Percentiles rank a stretch among this genome's conserved stretches.
phyloP scores from a whole-genome alignment of 2,113 vertebrate genomes.

The Gallinago jamesoni region DNA sequence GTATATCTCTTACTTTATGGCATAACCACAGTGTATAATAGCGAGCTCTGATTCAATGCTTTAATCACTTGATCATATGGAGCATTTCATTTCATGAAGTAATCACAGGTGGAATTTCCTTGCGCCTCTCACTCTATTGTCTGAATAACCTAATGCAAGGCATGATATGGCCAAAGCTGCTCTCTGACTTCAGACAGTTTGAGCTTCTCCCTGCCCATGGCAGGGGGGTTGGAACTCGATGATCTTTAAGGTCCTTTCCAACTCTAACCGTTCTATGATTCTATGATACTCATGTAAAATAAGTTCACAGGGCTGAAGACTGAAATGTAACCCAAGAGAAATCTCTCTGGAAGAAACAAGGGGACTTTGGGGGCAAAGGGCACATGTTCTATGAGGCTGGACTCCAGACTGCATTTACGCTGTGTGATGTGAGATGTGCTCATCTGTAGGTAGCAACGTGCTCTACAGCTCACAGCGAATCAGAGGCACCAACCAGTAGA shows the following conservation, averaged over 20 bases:
- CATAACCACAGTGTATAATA: not conserved
- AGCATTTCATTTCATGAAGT: not conserved
- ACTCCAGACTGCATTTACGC: not conserved
- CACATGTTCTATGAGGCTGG: not conserved
- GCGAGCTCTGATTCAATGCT: not conserved
- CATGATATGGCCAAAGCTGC: not conserved
- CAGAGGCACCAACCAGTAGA: not conserved
- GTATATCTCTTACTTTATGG: not conserved
- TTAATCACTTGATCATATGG: not conserved
- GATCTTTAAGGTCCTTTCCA: too few relatives aligned
- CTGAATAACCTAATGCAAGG: not conserved
- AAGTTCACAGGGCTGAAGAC: not conserved
- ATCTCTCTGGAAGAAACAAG: not conserved
- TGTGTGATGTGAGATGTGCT: not conserved
- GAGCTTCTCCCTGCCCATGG: not conserved
- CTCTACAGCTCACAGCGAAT: not conserved
- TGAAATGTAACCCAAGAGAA: not conserved
- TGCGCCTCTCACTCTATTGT: not conserved
- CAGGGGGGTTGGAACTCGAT: too few relatives aligned
- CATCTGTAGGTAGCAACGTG: not conserved
- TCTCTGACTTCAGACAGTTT: not conserved
- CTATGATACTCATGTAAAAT: not conserved
- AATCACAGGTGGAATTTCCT: constrained; percentile 7
- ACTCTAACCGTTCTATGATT: too few relatives aligned
- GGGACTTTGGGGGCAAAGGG: not conserved